Evolutionary conservation across 2,113 vertebrate genomes (phyloP).

Genomic region (Halcyon malimbica): DNA sequence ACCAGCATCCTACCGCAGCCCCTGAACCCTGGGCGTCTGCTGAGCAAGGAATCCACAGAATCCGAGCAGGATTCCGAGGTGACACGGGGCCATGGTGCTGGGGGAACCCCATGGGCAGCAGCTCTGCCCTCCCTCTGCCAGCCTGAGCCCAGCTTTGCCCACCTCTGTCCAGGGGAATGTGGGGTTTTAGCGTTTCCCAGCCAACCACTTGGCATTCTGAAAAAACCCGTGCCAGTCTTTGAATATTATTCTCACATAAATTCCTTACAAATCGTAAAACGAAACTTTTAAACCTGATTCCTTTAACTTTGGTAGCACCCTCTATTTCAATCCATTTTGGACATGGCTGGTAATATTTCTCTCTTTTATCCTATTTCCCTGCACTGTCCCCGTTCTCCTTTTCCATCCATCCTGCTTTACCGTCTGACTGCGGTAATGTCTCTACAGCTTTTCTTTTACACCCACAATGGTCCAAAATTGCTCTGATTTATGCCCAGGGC

Average conservation of each 20-base stretch:
- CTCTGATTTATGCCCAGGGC: background rate
- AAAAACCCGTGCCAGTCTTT: background rate
- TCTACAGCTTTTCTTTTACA: background rate
- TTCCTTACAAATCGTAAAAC: background rate
- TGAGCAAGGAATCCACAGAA: too few species aligned
- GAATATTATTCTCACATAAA: background rate
- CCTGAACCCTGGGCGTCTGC: background rate
- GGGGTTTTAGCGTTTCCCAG: background rate
- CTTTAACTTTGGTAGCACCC: background rate
- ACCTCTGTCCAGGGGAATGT: rapidly evolving
- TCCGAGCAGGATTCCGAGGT: background rate
- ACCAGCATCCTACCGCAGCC: background rate
- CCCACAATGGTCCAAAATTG: rapidly evolving
- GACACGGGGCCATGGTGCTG: rapidly evolving
- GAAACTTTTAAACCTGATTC: background rate
- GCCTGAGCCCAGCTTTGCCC: background rate
- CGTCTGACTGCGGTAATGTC: background rate
- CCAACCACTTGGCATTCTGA: constrained; percentile 9
- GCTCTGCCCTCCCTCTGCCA: background rate
- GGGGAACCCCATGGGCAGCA: background rate
- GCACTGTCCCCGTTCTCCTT: background rate
- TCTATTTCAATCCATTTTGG: background rate
- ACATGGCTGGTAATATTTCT: background rate
- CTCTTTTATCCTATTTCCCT: background rate
- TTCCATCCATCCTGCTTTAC: background rate